Evolutionary conservation across 2,888 invertebrate species (phyloP).

Genomic region (Achlya flavicornis): DNA sequence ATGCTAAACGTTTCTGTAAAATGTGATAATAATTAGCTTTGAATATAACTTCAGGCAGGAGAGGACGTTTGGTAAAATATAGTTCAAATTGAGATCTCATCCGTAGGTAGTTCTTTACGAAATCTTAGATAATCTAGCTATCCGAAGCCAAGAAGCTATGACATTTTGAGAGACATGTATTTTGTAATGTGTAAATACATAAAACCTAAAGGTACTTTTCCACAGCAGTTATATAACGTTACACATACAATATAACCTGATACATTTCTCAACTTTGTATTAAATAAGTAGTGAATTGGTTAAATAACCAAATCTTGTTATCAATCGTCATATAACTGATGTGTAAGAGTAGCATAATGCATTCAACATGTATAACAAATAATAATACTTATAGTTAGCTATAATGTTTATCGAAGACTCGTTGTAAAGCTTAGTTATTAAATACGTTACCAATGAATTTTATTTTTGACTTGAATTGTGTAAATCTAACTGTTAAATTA

Average conservation of each 20-base stretch:
- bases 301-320: too few species aligned
- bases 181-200: slow-evolving; percentile 29
- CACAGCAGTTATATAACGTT: too few species aligned
- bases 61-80: slow-evolving; percentile 71
- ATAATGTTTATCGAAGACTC: slow-evolving; percentile 60
- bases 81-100: slow-evolving; percentile 83
- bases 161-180: slow-evolving; percentile 57
- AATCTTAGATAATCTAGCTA: slow-evolving; percentile 76
- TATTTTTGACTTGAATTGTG: slow-evolving; percentile 62
- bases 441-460: slow-evolving; percentile 82
- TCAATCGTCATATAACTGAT: too few species aligned
- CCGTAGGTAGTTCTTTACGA: slow-evolving; percentile 76
- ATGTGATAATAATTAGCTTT: slow-evolving; percentile 78
- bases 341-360: slow-evolving; percentile 13
- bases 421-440: slow-evolving; percentile 71
- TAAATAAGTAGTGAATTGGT: too few species aligned
- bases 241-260: too few species aligned
- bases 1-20: slow-evolving; percentile 61
- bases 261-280: too few species aligned
- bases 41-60: slow-evolving; percentile 60
- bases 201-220: slow-evolving; percentile 21
- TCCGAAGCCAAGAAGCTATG: slow-evolving; percentile 80
- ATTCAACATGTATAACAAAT: slow-evolving; percentile 22
- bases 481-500: slow-evolving; percentile 28
- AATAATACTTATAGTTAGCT: slow-evolving; percentile 26